Conservation (phyloP, 2,888 invertebrate species). For the Odontomyia ornata region DNA sequence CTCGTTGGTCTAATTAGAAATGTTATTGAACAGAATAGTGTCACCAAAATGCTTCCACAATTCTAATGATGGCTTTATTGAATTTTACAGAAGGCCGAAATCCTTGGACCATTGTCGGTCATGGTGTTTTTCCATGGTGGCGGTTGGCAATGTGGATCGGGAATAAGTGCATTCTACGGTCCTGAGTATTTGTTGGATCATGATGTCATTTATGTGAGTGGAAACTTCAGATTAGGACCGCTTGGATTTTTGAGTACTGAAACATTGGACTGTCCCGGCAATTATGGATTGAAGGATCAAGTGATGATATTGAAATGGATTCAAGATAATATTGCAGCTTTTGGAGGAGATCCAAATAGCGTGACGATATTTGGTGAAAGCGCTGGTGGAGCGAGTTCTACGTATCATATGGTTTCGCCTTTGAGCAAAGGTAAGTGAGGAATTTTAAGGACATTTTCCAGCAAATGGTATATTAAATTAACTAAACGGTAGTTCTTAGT, state of each 20-base stretch:
- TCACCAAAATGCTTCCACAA: not conserved
- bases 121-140: slow-evolving; percentile 76
- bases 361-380: slow-evolving; percentile 77
- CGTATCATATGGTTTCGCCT: slow-evolving; percentile 75
- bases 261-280: slow-evolving; percentile 72
- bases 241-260: slow-evolving; percentile 74
- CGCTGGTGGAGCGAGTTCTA: slow-evolving; percentile 74
- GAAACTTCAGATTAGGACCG: slow-evolving; percentile 76
- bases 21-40: not conserved
- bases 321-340: slow-evolving; percentile 69
- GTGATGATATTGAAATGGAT: slow-evolving; percentile 71
- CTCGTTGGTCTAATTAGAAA: slow-evolving; percentile 23
- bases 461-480: no score
- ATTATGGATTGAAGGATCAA: slow-evolving; percentile 76
- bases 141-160: slow-evolving; percentile 78
- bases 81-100: slow-evolving; percentile 32
- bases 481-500: no score
- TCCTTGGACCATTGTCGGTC: slow-evolving; percentile 67
- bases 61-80: slow-evolving; percentile 22
- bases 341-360: slow-evolving; percentile 71
- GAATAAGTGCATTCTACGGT: slow-evolving; percentile 74
- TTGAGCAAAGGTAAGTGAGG: slow-evolving; percentile 57
- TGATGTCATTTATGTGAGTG: slow-evolving; percentile 74
- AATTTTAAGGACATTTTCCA: no score
- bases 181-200: slow-evolving; percentile 76